Percentiles rank a stretch among this genome's conserved stretches.
phyloP scores from a whole-genome alignment of 2,797 vertebrate species.

The Vultur gryphus region DNA sequence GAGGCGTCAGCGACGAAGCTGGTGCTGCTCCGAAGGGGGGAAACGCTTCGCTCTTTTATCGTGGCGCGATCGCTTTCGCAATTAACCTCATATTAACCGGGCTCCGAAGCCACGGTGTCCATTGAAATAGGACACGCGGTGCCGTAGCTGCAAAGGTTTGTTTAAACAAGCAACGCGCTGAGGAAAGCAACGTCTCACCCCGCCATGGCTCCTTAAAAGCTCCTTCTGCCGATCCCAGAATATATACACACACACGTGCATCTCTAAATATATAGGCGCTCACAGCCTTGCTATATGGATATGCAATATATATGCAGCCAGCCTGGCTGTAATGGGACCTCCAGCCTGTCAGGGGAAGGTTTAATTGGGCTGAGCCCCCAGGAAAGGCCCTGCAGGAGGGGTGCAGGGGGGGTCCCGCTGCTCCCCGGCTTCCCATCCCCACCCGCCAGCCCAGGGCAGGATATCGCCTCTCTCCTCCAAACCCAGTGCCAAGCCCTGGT shows the following conservation, averaged over 20 bases:
- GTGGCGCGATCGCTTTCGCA: not conserved
- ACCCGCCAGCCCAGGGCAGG: fast-evolving
- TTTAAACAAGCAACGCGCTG: fast-evolving
- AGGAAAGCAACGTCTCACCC: fast-evolving
- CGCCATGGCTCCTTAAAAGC: not conserved
- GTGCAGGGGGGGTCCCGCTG: not conserved
- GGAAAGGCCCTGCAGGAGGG: not conserved
- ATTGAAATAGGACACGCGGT: not conserved
- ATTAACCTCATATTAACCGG: not conserved
- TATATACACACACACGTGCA: fast-evolving
- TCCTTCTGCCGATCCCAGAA: not conserved
- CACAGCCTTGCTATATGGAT: fast-evolving
- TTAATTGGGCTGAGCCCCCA: not conserved
- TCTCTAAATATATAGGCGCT: fast-evolving
- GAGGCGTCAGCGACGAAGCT: not conserved
- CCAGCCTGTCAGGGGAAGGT: not conserved
- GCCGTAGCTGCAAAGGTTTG: fast-evolving
- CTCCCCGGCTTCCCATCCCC: not conserved
- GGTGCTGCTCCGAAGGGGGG: not conserved
- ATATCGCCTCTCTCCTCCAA: not conserved
- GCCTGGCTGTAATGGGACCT: not conserved
- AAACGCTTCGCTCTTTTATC: not conserved
- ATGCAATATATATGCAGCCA: no score
- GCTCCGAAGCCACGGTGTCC: not conserved
- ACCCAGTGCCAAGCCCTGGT: not conserved